Base-by-base conservation (phyloP, 2,888 invertebrate genomes). In the Dioctria linearis region DNA sequence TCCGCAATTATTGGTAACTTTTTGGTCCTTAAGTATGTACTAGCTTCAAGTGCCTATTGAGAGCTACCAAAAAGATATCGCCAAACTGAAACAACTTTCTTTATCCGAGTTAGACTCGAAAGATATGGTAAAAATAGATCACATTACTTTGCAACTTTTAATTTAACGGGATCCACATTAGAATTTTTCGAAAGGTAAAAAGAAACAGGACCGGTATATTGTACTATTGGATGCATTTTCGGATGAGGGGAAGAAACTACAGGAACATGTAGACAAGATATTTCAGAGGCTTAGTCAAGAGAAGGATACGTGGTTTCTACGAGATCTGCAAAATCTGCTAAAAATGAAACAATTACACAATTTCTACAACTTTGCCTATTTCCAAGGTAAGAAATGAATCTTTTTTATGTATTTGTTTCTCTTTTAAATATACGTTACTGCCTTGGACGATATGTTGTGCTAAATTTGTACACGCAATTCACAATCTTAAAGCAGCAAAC, bases 21-120 rank as follows among this genome's bases (percentile, higher is more conserved):
- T 99, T 90, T 99, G 99, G 99, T 97, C 98, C 0, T 89, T 99
- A 37, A 96, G 97, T 9, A 96, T 98, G 95, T 98, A 97, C 86
- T 99, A 99, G 89, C 91, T 99, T 57, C 94, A 94, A 86, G 98
- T 98, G 80, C 99, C 99, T 2, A 92, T 92, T 65, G 95, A 95
- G 67, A 96, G 97, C 79, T 99, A 99, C 89, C 95, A 96, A 84
- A 93, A 95, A 81, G 98, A 99, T 87, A 92, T 97, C n/a, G 93
- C 93, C 54, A 95, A 95, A 84, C 89, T 98, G 2, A 95, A 94
- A 85, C 91, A 91, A 71, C 90, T 94, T 11, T 93, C 95, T 0
- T 87, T 91, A 1, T 90, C 91, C 80, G 92, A 92, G 5, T 90
- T 91, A 8, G 94, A 94, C 82, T 86, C 87, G n/a, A 89, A 89